Base-by-base conservation (phyloP, 2,797 vertebrate species). In the Darevskia nairensis region DNA sequence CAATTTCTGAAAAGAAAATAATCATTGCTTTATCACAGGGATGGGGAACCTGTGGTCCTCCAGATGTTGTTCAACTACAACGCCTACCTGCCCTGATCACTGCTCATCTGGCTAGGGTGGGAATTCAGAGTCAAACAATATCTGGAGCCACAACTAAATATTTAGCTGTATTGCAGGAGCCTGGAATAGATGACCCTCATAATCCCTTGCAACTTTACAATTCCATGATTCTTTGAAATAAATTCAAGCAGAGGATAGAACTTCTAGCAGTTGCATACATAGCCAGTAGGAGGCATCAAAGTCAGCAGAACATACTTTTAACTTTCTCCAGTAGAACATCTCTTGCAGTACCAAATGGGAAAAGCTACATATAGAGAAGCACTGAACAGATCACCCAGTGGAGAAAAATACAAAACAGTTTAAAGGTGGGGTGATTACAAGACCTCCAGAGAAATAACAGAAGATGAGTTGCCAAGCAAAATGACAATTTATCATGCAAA, bases 211-310 rank as follows among this genome's bases (percentile, higher is more conserved):
- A 55, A 55, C 50, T 55, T 55, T 55, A 15, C 50, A 55, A 55
- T 55, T 55, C 50, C 50, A 55, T 55, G 50, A 55, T 15, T 55
- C 50, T 55, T 64, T 81, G 23, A 55, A 55, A 55, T 55, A 55
- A 55, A 15, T 55, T 55, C 50, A 55, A 55, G 3, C 50, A 15
- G 50, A 55, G n/a, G 1, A 27, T 74, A 59, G 21, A 84, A 35
- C 68, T 41, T 50, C 6, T 80, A 61, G 44, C 69, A 74, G 21
- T 84, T 74, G 29, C 35, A 81, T n/a, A 8, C 7, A 11, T 59
- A 61, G 68, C 86, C 86, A 74, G 78, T 23, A 61, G 39, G 69
- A 80, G 86, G 69, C 78, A 81, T 50, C 79, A 81, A 64, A 81
- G 69, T 68, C 85, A 69, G 8, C 17, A 69, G 64, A 87, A 72